A percentile compares a stretch with the other conserved stretches of the same genome.
phyloP scores from a whole-genome alignment of 2,113 vertebrate genomes.

The Lontra canadensis region DNA sequence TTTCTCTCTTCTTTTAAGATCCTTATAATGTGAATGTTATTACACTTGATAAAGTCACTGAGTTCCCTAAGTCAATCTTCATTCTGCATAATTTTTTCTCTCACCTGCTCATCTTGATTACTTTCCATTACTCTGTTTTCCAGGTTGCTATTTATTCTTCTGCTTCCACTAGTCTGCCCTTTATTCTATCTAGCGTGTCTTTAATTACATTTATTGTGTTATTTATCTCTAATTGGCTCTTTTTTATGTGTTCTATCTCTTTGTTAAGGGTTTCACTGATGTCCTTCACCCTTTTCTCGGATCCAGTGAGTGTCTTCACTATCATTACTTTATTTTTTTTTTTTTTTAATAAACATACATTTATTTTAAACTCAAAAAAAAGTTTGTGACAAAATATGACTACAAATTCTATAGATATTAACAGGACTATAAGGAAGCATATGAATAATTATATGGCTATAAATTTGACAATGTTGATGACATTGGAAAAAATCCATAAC shows the following conservation, averaged over 20 bases:
- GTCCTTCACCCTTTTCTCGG: neutral
- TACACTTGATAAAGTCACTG: neutral
- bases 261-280: neutral
- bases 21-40: neutral
- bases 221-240: neutral
- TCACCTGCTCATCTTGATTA: neutral
- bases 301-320: neutral
- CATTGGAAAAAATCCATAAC: too few species aligned
- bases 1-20: neutral
- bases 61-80: neutral
- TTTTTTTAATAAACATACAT: too few species aligned
- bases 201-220: neutral
- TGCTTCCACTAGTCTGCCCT: neutral
- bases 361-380: too few species aligned
- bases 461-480: too few species aligned
- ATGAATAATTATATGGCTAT: too few species aligned
- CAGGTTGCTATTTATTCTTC: neutral
- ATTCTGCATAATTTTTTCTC: neutral
- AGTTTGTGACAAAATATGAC: too few species aligned
- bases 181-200: neutral
- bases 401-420: too few species aligned
- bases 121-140: neutral
- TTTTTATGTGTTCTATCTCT: neutral
- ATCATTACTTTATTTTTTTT: neutral
- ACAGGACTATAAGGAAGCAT: too few species aligned